Base-by-base conservation (phyloP, 2,113 vertebrate genomes). In the Holacanthus passer region DNA sequence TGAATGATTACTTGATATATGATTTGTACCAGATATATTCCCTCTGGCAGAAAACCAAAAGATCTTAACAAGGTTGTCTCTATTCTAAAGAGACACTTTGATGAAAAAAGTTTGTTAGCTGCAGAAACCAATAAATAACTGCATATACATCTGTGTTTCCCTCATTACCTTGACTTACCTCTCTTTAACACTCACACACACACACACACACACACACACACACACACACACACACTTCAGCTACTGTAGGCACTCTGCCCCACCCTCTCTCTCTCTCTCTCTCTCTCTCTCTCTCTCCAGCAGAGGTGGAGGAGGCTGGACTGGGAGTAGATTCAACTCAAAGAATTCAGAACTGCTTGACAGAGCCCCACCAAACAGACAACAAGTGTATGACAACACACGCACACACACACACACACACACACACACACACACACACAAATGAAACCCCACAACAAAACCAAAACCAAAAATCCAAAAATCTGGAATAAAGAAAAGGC, bases 271-370 rank as follows among this genome's bases (percentile, higher is more conserved):
- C 41, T 11, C 50, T 56, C 53, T 8, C 43, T 52, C 58, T 27
- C 27, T 52, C 56, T 53, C 63, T 59, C 73, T 53, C 58, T 60
- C n/a, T 31, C 62, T 68, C 35, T 74, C 64, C 73, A 60, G 77
- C 63, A 83, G 58, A 68, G 59, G 62, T 77, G 75, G 27, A 81
- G 58, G 80, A 93, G 83, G 73, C 70, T 84, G 80, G 39, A 83
- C 59, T 65, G 60, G 27, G 39, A 73, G 22, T 5, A 70, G 35
- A 73, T 45, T 53, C 37, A 80, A 59, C 41, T 66, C 27, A 31
- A 24, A 67, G 50, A 43, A 22, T 64, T 74, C 0, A 59, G 43
- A 82, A 32, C 24, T 58, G 14, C 24, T 47, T 67, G 55, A 73
- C 7, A 32, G 45, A 83, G 39, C 11, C 3, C 10, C 1, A 60